phyloP scores from a whole-genome alignment of 2,113 vertebrate species.

The Tragelaphus scriptus region DNA sequence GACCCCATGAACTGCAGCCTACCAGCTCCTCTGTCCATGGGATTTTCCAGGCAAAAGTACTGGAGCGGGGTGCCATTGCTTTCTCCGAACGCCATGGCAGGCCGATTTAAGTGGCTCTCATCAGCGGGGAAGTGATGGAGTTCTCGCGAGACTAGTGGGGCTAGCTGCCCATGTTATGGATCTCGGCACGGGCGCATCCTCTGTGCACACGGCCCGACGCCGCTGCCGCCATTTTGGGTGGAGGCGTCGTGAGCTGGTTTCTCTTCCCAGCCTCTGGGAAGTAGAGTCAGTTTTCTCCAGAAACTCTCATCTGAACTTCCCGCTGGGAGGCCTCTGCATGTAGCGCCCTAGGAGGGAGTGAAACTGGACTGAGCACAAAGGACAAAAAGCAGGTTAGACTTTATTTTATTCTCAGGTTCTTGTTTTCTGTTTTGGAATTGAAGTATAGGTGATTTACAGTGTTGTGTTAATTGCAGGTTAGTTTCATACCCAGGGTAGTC shows the following conservation, averaged over 20 bases:
- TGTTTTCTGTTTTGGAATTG: neutral
- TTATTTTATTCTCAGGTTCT: neutral
- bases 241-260: fast-evolving
- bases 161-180: fast-evolving
- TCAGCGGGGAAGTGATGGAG: neutral
- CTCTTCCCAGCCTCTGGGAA: neutral
- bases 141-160: neutral
- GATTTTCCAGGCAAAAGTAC: no score
- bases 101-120: neutral
- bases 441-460: neutral
- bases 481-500: neutral
- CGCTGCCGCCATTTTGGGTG: neutral
- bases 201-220: neutral
- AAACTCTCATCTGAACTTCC: neutral
- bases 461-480: neutral
- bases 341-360: neutral
- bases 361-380: neutral
- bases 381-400: neutral
- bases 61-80: no score
- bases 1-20: no score
- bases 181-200: neutral
- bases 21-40: no score
- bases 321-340: neutral
- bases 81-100: no score
- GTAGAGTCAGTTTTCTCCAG: neutral